These are phyloP conservation scores for Microctonus brassicae DNA, from an alignment of 2,888 invertebrate genomes.

Conservation along the genomic window DNA sequence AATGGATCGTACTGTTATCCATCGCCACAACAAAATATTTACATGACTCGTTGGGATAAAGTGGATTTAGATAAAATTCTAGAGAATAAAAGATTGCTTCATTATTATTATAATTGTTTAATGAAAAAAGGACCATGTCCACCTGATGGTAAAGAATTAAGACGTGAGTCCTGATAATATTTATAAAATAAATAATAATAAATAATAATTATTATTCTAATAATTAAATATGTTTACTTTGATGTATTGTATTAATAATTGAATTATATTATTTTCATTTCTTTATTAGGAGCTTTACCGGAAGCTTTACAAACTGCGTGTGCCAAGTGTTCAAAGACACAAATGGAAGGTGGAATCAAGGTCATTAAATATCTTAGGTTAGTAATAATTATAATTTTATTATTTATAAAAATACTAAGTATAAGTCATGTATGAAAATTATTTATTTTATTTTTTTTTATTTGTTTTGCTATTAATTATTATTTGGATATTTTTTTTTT, in stretches of 20 bases:
- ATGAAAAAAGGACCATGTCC: slow-evolving; percentile 78
- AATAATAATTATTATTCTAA: not conserved
- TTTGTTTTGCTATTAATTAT: not conserved
- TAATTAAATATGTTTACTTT: not conserved
- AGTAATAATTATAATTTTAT: not conserved
- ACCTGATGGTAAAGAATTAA: slow-evolving; percentile 80
- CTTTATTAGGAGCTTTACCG: slow-evolving; percentile 51
- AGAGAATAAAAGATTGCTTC: slow-evolving; percentile 78
- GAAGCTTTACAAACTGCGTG: slow-evolving; percentile 55
- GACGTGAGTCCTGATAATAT: slow-evolving; percentile 74
- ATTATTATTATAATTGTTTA: slow-evolving; percentile 80
- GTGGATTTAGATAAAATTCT: slow-evolving; percentile 79
- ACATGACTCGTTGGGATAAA: slow-evolving; percentile 77
- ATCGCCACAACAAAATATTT: slow-evolving; percentile 56
- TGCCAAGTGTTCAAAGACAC: slow-evolving; percentile 55
- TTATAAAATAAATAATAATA: not conserved
- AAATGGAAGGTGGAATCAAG: slow-evolving; percentile 53
- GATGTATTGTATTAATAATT: not conserved
- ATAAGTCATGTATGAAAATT: too few species aligned
- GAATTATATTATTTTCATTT: too few species aligned
- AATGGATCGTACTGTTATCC: slow-evolving; percentile 35
- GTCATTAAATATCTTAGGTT: slow-evolving; percentile 56
- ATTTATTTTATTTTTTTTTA: too few species aligned
- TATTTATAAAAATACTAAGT: not conserved
- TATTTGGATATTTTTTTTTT: not conserved